These are phyloP conservation scores for Rotaria macrura DNA, from an alignment of 2,888 invertebrate species.

Conservation along the genomic window DNA sequence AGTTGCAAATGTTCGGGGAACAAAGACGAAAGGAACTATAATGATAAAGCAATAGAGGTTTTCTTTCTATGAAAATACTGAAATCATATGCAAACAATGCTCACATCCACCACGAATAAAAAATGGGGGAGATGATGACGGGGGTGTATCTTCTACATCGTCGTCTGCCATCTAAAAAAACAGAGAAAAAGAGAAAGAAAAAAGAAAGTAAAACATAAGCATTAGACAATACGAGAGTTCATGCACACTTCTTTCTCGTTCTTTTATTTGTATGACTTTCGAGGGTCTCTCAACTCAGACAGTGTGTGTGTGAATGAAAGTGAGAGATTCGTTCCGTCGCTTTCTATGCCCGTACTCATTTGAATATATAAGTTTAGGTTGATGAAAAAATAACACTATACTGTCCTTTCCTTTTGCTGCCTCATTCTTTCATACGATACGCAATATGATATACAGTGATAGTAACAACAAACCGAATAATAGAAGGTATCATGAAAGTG, in stretches of 20 bases:
- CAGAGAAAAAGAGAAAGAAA: neutral
- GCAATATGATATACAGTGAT: neutral
- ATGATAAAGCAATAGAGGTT: neutral
- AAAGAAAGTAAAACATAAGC: too few relatives aligned
- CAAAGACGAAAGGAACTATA: slow-evolving; percentile 1
- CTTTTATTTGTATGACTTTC: neutral
- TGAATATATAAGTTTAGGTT: neutral
- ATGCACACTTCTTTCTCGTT: neutral
- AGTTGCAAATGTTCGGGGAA: neutral
- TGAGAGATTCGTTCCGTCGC: neutral
- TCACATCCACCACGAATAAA: neutral
- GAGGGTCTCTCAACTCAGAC: neutral
- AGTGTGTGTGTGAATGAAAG: neutral
- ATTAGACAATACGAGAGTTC: neutral
- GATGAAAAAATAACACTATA: neutral
- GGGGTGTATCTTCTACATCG: neutral
- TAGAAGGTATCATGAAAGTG: neutral
- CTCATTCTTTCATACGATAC: neutral
- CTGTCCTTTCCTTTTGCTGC: neutral
- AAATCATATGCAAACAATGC: neutral
- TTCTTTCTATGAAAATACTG: neutral
- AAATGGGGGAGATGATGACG: neutral
- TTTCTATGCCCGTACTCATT: neutral
- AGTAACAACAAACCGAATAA: neutral
- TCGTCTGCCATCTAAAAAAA: neutral